Base-by-base conservation (phyloP, 2,797 vertebrate genomes). In the Parauchenoglanis punctatus region DNA sequence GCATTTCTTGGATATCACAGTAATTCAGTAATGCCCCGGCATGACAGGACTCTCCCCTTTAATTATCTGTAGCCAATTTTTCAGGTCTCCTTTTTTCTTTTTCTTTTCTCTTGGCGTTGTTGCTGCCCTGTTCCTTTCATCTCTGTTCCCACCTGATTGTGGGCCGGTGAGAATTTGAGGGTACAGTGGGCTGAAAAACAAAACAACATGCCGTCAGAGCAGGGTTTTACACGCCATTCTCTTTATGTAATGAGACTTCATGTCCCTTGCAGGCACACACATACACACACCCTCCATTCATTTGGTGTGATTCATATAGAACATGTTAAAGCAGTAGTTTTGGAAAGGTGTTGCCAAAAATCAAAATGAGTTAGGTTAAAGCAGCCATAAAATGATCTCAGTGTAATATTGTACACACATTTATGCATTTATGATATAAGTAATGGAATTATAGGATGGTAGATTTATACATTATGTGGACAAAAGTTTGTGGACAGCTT, bases 61-160 rank as follows among this genome's bases (percentile, higher is more conserved):
- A 95, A 96, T 96, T 95, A 95, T 94, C 91, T 89, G 85, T 86
- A 52, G 72, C 73, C 93, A 91, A 91, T 93, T 94, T 93, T 91
- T 88, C 81, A 86, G 52, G 59, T 87, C 83, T 81, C 31, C 78
- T 88, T 83, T 81, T 85, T 86, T 40, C 83, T 81, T 87, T 85
- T 80, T 83, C 85, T 88, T 87, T 89, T 89, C 88, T 81, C 85
- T 85, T 15, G 40, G 75, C 85, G 77, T 85, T 73, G 46, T 86
- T 59, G 78, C 87, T 85, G 89, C 85, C 86, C 89, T 75, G 77
- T 87, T 85, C 90, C 92, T 93, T 93, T 93, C 90, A 92, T 93
- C 92, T 92, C 70, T 72, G 84, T 80, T 90, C 68, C 80, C 81
- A 88, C 88, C 92, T 91, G 85, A 91, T 86, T 91, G 88, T 81